Percentiles rank a stretch among this genome's conserved stretches.
phyloP scores from a whole-genome alignment of 2,888 invertebrate species.

The Tachystola acroxantha region DNA sequence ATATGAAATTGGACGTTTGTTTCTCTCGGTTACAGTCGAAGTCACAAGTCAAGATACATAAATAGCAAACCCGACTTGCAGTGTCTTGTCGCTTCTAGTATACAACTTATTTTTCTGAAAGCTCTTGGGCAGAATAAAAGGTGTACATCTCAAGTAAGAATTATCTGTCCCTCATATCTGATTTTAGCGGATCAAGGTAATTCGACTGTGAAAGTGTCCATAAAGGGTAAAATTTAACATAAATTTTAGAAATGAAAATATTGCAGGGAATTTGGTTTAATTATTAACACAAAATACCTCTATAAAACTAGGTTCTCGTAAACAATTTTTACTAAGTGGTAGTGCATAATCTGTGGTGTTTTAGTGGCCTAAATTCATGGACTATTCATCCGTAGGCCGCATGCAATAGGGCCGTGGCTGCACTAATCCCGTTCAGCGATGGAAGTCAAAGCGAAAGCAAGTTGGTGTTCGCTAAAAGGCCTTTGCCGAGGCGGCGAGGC shows the following conservation, averaged over 20 bases:
- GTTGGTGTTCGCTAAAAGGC: conserved; percentile 61
- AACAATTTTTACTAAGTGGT: too few species aligned
- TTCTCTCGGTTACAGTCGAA: conserved; percentile 32
- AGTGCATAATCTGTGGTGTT: conserved; percentile 16
- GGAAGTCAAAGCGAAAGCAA: conserved; percentile 63
- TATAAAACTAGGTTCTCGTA: too few species aligned
- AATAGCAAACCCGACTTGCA: conserved; percentile 35
- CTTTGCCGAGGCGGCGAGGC: conserved; percentile 50
- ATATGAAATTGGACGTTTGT: conserved; percentile 37
- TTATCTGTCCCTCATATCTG: too few species aligned
- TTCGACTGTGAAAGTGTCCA: too few species aligned
- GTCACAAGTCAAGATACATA: conserved; percentile 45
- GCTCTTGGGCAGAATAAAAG: conserved; percentile 32
- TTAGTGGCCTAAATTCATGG: conserved; percentile 57
- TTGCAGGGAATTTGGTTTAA: too few species aligned
- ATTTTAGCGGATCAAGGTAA: too few species aligned
- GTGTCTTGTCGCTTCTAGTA: conserved; percentile 7
- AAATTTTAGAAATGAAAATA: too few species aligned
- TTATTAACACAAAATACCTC: too few species aligned
- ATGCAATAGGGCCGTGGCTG: conserved; percentile 49
- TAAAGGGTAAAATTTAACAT: too few species aligned
- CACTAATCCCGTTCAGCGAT: conserved; percentile 47
- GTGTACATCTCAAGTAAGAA: too few species aligned
- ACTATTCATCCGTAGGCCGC: conserved; percentile 56
- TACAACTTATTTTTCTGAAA: conserved; percentile 35